These are phyloP conservation scores for Limnephilus marmoratus DNA, from an alignment of 2,888 invertebrate genomes.

Conservation along the genomic window DNA sequence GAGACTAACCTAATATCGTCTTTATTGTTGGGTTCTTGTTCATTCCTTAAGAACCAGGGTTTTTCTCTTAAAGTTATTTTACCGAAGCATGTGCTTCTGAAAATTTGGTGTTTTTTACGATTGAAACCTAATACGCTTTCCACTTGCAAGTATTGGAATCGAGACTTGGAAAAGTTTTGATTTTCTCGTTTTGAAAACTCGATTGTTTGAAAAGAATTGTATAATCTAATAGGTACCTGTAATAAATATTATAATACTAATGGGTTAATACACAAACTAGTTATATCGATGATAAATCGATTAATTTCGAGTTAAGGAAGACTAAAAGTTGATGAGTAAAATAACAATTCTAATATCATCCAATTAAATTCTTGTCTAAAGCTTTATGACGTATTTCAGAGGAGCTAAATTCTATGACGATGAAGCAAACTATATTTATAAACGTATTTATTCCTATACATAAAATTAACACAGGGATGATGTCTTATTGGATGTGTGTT, in stretches of 20 bases:
- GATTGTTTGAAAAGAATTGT: background rate
- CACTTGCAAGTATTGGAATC: background rate
- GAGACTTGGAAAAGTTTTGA: background rate
- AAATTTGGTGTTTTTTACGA: background rate
- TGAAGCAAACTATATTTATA: too few species aligned
- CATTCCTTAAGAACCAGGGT: background rate
- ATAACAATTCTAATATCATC: background rate
- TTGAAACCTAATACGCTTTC: background rate
- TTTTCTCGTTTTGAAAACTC: too few species aligned
- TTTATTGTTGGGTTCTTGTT: conserved; percentile 2
- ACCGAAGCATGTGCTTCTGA: background rate
- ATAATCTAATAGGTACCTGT: background rate
- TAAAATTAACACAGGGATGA: too few species aligned
- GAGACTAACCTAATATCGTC: background rate
- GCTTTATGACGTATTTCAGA: background rate
- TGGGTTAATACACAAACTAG: background rate
- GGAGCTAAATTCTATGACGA: too few species aligned
- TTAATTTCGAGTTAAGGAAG: too few species aligned
- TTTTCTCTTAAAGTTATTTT: background rate
- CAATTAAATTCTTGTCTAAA: background rate
- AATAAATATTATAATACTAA: background rate
- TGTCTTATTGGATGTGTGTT: too few species aligned
- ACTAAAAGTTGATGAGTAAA: background rate
- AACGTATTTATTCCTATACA: too few species aligned
- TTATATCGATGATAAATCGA: too few species aligned